Evolutionary conservation across 2,888 invertebrate genomes (phyloP).

Genomic region (Parnassius smintheus): DNA sequence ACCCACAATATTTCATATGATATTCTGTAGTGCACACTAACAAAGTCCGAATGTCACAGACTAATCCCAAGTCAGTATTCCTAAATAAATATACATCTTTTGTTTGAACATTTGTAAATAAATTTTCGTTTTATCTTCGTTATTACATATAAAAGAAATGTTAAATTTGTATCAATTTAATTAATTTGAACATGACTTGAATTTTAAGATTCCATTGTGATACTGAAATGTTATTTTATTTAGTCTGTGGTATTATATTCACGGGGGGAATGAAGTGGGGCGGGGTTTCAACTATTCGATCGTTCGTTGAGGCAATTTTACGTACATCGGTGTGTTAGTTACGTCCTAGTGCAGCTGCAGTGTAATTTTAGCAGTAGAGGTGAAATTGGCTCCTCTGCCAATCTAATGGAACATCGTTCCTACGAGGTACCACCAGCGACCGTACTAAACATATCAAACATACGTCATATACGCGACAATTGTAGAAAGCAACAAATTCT

Average conservation of each 20-base stretch:
- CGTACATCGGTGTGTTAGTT: slow-evolving; percentile 28
- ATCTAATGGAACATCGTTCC: slow-evolving; percentile 79
- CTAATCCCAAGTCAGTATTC: slow-evolving; percentile 37
- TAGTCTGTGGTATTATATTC: slow-evolving; percentile 52
- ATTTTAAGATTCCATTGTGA: not conserved
- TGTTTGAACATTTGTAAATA: not conserved
- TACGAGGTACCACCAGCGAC: slow-evolving; percentile 58
- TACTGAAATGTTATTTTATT: slow-evolving; percentile 25
- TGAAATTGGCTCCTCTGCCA: slow-evolving; percentile 69
- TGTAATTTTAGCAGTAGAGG: slow-evolving; percentile 65
- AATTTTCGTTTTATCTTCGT: not conserved
- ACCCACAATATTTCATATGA: no score
- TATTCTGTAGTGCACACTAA: slow-evolving; percentile 41
- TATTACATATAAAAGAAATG: not conserved
- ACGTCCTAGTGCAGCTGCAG: slow-evolving; percentile 50
- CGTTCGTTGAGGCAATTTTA: slow-evolving; percentile 38
- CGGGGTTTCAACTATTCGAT: slow-evolving; percentile 50
- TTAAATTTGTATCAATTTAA: not conserved
- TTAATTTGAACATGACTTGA: not conserved
- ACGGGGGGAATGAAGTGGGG: slow-evolving; percentile 36
- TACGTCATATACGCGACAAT: slow-evolving; percentile 69
- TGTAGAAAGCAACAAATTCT: slow-evolving; percentile 77
- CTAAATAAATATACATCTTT: not conserved
- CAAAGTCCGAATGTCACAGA: slow-evolving; percentile 53
- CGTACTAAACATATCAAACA: slow-evolving; percentile 70